These are phyloP conservation scores for Seriola aureovittata DNA, from an alignment of 2,113 vertebrate species.

Conservation along the genomic window DNA sequence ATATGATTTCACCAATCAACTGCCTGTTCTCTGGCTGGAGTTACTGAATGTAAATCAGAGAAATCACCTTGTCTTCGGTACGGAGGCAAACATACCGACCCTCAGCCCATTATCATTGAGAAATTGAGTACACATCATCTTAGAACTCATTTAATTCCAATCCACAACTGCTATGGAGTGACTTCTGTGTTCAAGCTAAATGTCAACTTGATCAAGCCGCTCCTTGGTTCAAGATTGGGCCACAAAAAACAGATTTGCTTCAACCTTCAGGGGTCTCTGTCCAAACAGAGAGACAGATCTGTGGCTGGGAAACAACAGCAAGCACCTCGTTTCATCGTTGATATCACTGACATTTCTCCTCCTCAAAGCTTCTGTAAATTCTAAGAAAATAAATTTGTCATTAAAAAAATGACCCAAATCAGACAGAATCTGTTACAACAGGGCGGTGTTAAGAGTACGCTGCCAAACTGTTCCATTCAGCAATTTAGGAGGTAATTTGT, in stretches of 20 bases:
- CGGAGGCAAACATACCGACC: background rate
- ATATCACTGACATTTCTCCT: background rate
- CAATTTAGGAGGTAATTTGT: constrained; percentile 16
- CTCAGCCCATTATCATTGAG: background rate
- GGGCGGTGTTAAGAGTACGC: background rate
- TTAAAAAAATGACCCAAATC: constrained; percentile 10
- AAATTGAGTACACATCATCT: constrained; percentile 23
- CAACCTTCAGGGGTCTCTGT: constrained; percentile 9
- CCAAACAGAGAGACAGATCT: background rate
- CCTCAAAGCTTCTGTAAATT: background rate
- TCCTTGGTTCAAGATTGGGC: background rate
- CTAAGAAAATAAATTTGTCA: background rate
- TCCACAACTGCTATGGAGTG: constrained; percentile 36
- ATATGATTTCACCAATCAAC: background rate
- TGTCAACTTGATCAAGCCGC: constrained; percentile 43
- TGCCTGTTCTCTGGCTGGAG: background rate
- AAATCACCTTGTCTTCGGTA: background rate
- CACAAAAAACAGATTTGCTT: constrained; percentile 43
- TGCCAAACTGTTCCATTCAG: constrained; percentile 23
- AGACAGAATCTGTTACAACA: background rate
- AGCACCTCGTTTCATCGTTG: background rate
- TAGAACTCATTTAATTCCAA: constrained; percentile 45
- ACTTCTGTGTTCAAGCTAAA: constrained; percentile 44
- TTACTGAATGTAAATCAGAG: background rate
- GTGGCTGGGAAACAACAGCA: background rate